Base-by-base conservation (phyloP, 2,797 vertebrate genomes). In the Coccyzus lansbergi region DNA sequence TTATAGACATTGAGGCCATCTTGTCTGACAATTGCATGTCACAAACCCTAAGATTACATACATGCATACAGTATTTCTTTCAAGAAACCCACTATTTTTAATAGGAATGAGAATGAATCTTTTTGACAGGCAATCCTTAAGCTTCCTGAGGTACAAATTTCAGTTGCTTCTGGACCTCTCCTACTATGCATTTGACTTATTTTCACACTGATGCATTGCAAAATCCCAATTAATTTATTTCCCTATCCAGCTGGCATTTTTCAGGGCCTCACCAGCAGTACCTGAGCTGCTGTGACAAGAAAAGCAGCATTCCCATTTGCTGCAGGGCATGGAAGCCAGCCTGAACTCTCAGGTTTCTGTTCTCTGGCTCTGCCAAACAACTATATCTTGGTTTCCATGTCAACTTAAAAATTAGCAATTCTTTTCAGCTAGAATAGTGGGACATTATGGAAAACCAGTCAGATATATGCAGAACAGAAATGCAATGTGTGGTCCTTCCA, bases 241-340 rank as follows among this genome's bases (percentile, higher is more conserved):
- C 3, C 11, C 6, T 44, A 17, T 14, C 5, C 4, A 15, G 20
- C 31, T 64, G 31, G 17, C 24, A 59, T 6, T 15, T 86, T 52
- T 53, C 31, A 62, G 38, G 10, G 8, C 20, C 18, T 7, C 49
- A 26, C 9, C 19, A 79, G n/a, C 46, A 65, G 31, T 22, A 28
- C 7, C 33, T 2, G 2, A 53, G 19, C 28, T 44, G 34, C 69
- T 58, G 44, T 60, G 42, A 9, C 7, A 28, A 38, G 38, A 74
- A 13, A 9, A 20, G 15, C 42, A 83, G 24, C 3, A 1, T 0
- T 5, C 38, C 10, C 20, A 22, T 24, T 17, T 4, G 2, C 20
- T 49, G 22, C 0, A 0, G 3, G 9, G 12, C 6, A 2, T 1
- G 0, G 4, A 33, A 31, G 8, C 28, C 34, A 74, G 13, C 26